These are phyloP conservation scores for Cacatua alba DNA, from an alignment of 2,113 vertebrate species.

Conservation along the genomic window DNA sequence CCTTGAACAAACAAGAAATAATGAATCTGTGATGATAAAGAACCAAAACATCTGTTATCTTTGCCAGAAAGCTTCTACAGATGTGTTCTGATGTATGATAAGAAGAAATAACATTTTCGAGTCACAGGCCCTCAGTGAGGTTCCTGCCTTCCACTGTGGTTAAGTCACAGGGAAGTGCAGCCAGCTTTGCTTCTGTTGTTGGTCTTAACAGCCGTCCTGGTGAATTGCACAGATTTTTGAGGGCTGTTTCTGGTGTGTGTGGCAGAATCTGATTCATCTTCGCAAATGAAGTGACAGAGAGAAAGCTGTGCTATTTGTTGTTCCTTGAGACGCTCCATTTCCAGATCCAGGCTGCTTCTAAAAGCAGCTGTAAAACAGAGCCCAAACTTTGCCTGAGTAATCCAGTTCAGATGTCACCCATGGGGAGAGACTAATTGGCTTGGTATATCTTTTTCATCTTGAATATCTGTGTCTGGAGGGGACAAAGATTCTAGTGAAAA, in stretches of 20 bases:
- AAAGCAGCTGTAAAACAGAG: background rate
- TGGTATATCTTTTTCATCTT: background rate
- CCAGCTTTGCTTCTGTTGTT: background rate
- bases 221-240: background rate
- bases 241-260: background rate
- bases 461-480: background rate
- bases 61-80: slow-evolving; percentile 46
- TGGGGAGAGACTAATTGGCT: background rate
- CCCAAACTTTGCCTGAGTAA: background rate
- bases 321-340: background rate
- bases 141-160: slow-evolving; percentile 17
- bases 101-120: slow-evolving; percentile 62
- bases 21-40: slow-evolving; percentile 34
- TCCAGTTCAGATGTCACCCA: background rate
- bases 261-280: background rate
- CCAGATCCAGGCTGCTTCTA: background rate
- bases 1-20: slow-evolving; percentile 45
- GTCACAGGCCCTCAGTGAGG: background rate
- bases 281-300: background rate
- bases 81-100: slow-evolving; percentile 59
- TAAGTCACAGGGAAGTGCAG: slow-evolving; percentile 3
- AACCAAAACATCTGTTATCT: slow-evolving; percentile 48
- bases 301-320: background rate
- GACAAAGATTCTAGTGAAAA: background rate
- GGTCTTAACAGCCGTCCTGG: background rate